These are phyloP conservation scores for Rhinoderma darwinii DNA, from an alignment of 2,113 vertebrate genomes.

Conservation along the genomic window DNA sequence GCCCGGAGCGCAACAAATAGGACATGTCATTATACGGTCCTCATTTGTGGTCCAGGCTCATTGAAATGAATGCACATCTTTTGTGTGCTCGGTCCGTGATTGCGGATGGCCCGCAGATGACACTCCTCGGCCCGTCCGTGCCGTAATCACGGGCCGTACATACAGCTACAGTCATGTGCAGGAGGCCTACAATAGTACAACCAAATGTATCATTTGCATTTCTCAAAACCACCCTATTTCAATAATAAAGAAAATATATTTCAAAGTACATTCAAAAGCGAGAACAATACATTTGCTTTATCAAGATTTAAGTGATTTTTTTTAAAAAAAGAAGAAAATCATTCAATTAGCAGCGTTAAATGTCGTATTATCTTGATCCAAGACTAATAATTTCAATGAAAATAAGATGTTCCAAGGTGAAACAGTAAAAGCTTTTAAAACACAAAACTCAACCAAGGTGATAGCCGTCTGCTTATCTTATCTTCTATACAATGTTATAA, in stretches of 20 bases:
- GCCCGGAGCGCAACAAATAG: no score
- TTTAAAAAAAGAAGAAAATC: conserved; percentile 45
- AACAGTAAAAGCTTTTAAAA: conserved; percentile 51
- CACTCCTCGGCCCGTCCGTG: no score
- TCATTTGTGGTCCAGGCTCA: no score
- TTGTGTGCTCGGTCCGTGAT: no score
- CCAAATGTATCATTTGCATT: not conserved
- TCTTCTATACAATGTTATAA: conserved; percentile 44
- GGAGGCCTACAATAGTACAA: not conserved
- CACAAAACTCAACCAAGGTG: conserved; percentile 39
- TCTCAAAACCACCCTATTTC: not conserved
- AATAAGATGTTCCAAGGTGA: conserved; percentile 47
- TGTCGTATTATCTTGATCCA: conserved; percentile 40
- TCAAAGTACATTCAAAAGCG: not conserved
- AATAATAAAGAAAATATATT: not conserved
- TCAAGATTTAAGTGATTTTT: conserved; percentile 34
- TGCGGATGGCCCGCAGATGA: no score
- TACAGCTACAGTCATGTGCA: no score
- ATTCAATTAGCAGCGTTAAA: conserved; percentile 51
- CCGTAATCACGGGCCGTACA: no score
- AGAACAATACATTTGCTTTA: conserved; percentile 25
- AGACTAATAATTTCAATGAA: conserved; percentile 49
- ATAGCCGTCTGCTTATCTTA: conserved; percentile 29
- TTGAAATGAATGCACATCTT: no score
- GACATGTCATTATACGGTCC: no score